Evolutionary conservation across 2,113 vertebrate species (phyloP).

Genomic region (Petaurus breviceps): DNA sequence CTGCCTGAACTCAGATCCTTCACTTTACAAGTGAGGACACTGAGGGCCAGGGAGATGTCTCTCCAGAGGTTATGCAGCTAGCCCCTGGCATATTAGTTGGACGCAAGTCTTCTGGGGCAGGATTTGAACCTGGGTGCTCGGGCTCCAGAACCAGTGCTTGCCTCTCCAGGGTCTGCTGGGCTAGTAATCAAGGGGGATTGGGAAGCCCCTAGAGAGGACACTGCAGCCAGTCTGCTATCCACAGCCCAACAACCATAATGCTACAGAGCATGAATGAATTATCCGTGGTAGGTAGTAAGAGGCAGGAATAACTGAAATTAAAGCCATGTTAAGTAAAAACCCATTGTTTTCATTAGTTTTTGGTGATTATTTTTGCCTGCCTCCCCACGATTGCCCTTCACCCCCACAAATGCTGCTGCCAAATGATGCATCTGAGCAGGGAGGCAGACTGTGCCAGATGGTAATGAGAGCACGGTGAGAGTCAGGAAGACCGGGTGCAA

Average conservation of each 20-base stretch:
- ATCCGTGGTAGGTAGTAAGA: background rate
- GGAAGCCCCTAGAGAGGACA: background rate
- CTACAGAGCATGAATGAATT: background rate
- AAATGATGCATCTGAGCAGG: no score
- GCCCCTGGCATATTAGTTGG: background rate
- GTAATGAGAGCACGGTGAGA: background rate
- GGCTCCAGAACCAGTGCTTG: background rate
- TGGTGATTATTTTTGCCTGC: background rate
- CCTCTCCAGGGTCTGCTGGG: background rate
- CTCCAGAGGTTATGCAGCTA: background rate
- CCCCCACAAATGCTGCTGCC: background rate
- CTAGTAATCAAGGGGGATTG: background rate
- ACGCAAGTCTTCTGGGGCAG: background rate
- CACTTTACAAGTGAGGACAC: background rate
- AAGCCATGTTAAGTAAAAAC: background rate
- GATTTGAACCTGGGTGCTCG: background rate
- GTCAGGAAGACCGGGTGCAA: rapidly evolving
- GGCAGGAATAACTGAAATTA: background rate
- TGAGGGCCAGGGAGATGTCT: background rate
- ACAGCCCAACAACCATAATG: background rate
- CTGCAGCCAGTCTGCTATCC: background rate
- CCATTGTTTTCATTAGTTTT: background rate
- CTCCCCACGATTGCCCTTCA: rapidly evolving
- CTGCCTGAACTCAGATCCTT: background rate
- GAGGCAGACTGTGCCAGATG: background rate